phyloP scores from a whole-genome alignment of 2,797 vertebrate genomes.

The Pampus argenteus region DNA sequence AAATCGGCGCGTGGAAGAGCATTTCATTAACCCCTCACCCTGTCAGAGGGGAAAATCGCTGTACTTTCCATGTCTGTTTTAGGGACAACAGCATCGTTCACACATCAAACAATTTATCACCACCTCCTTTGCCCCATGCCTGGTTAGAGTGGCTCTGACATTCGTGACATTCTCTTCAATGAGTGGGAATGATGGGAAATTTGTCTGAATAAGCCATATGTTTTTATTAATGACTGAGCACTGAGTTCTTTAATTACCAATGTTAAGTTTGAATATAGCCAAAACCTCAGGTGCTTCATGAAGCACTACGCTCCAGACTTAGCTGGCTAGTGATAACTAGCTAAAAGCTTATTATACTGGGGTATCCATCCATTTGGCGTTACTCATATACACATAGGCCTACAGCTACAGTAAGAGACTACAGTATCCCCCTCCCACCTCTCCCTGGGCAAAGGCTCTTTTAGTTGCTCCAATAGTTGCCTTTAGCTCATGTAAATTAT shows the following conservation, averaged over 20 bases:
- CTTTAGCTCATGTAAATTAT: slow-evolving; percentile 72
- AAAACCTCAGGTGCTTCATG: slow-evolving; percentile 86
- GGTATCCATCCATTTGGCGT: slow-evolving; percentile 28
- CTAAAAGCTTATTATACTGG: slow-evolving; percentile 41
- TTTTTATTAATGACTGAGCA: slow-evolving; percentile 93
- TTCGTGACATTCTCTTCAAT: slow-evolving; percentile 76
- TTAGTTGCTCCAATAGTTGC: slow-evolving; percentile 41
- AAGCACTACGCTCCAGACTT: slow-evolving; percentile 66
- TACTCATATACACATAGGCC: slow-evolving; percentile 7
- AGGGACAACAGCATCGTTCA: slow-evolving; percentile 95
- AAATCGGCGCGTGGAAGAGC: slow-evolving; percentile 98
- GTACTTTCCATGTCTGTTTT: slow-evolving; percentile 97
- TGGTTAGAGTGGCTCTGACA: slow-evolving; percentile 41
- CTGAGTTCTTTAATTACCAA: slow-evolving; percentile 94
- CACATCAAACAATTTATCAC: slow-evolving; percentile 96
- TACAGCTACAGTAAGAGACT: slow-evolving; percentile 20
- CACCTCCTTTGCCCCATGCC: slow-evolving; percentile 72
- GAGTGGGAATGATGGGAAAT: slow-evolving; percentile 88
- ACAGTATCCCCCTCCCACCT: not conserved
- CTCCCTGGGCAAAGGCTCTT: slow-evolving; percentile 34
- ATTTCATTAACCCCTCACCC: slow-evolving; percentile 99
- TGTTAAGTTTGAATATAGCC: slow-evolving; percentile 91
- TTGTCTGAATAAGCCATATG: slow-evolving; percentile 90
- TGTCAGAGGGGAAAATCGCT: slow-evolving; percentile 82
- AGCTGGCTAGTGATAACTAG: slow-evolving; percentile 41